Base-by-base conservation (phyloP, 2,797 vertebrate species). In the Amniataba percoides region DNA sequence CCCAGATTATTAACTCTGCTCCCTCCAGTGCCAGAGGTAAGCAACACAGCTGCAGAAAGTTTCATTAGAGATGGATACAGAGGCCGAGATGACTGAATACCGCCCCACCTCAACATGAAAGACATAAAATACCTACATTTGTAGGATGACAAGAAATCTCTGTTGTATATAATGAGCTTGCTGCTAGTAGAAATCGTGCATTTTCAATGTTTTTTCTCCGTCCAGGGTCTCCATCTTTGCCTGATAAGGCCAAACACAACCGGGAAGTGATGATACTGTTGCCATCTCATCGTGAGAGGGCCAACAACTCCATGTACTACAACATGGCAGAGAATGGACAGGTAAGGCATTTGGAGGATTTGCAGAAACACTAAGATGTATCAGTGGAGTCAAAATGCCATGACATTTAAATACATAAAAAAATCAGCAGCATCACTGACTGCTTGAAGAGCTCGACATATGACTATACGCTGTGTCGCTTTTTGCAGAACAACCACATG, bases 1-100 rank as follows among this genome's bases (percentile, higher is more conserved):
- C 98, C 73, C 98, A 99, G 94, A 97, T 99, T 95, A 97, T 98
- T 86, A 99, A 97, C 94, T 99, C 98, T 71, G 97, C 98, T 87
- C 98, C 98, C 55, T 96, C 97, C 81, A 98, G 98, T 78, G 96
- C 98, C 91, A 96, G 98, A 98, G 98, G 98, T 99, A 93, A 92
- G 97, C 65, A 71, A 74, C 23, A 21, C 68, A 66, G 31, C 21
- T 36, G 21, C 46, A 76, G 19, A 43, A 34, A 68, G 34, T 11
- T 45, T 21, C 60, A 52, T 36, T 11, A 43, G 18, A 67, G 36
- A 42, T 36, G n/a, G 12, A 46, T 25, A 23, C 36, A 48, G 3
- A 46, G 19, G 72, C 53, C 18, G 42, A 69, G 52, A 49, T 42
- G 7, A 42, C 61, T 40, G 3, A 68, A 40, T 9, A 25, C 43